Evolutionary conservation across 2,888 invertebrate species (phyloP).

Genomic region (Phaonia tiefii): DNA sequence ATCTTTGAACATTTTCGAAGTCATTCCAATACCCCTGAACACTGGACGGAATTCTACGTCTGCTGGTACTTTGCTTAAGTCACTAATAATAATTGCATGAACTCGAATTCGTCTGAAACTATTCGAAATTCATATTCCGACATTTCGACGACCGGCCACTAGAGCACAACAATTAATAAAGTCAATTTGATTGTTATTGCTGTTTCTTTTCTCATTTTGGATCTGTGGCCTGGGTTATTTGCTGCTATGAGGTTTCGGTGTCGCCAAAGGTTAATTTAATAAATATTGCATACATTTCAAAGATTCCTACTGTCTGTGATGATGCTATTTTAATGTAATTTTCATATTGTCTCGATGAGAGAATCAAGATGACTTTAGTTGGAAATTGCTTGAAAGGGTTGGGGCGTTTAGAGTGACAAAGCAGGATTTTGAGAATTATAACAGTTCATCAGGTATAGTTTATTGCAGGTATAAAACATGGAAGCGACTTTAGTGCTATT

Average conservation of each 20-base stretch:
- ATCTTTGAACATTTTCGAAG: slow-evolving; percentile 46
- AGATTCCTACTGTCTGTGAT: slow-evolving; percentile 31
- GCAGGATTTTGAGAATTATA: too few species aligned
- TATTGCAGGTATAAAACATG: too few species aligned
- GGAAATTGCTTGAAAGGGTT: slow-evolving; percentile 11
- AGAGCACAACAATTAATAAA: slow-evolving; percentile 57
- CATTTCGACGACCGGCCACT: too few species aligned
- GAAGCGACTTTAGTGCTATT: too few species aligned
- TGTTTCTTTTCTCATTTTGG: slow-evolving; percentile 4
- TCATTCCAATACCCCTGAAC: too few species aligned
- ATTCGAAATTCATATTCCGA: too few species aligned
- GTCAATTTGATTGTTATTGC: slow-evolving; percentile 40
- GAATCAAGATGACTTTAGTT: not conserved
- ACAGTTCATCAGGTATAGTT: too few species aligned
- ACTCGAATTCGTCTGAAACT: too few species aligned
- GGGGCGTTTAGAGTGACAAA: not conserved
- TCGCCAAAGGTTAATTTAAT: slow-evolving; percentile 66
- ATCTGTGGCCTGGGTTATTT: not conserved
- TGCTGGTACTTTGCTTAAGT: too few species aligned
- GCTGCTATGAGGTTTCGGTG: not conserved
- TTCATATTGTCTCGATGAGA: not conserved
- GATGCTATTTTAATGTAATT: slow-evolving; percentile 19
- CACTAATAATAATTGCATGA: too few species aligned
- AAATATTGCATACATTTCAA: slow-evolving; percentile 53
- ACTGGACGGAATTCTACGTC: too few species aligned